These are phyloP conservation scores for Condylostylus longicornis DNA, from an alignment of 1,140 invertebrate species.

Conservation along the genomic window DNA sequence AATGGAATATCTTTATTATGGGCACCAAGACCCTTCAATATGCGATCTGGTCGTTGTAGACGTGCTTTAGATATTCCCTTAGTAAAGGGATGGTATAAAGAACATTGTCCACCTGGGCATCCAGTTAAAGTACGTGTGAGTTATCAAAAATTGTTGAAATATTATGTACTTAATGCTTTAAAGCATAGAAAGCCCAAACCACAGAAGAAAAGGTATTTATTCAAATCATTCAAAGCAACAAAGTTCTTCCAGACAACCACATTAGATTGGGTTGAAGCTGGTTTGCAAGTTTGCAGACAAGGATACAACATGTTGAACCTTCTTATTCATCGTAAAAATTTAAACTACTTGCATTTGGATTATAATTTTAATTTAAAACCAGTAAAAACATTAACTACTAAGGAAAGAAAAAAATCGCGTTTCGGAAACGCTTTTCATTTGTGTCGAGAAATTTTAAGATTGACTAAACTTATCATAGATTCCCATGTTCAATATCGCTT, in stretches of 20 bases:
- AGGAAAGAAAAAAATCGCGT: constrained; percentile 97
- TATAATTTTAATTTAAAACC: constrained; percentile 99
- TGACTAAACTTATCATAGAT: constrained; percentile 97
- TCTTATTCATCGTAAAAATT: constrained; percentile 96
- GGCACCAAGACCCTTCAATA: constrained; percentile 95
- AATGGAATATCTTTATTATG: constrained; percentile 97
- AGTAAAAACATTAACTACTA: constrained; percentile 97
- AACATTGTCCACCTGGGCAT: constrained; percentile 96
- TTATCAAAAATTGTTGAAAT: constrained; percentile 97
- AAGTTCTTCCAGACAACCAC: constrained; percentile 99
- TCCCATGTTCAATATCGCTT: constrained; percentile 98
- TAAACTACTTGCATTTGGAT: constrained; percentile 98
- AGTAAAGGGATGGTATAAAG: constrained; percentile 94
- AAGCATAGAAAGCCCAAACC: constrained; percentile 96
- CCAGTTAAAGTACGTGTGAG: constrained; percentile 98
- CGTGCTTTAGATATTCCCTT: constrained; percentile 93
- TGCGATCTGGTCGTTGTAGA: constrained; percentile 73
- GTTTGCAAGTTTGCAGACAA: constrained; percentile 93
- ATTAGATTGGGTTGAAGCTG: constrained; percentile 98
- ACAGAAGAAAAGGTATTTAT: constrained; percentile 96
- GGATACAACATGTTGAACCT: constrained; percentile 99
- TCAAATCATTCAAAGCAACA: constrained; percentile 97
- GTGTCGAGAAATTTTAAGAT: constrained; percentile 91
- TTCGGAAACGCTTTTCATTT: constrained; percentile 99
- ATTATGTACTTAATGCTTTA: constrained; percentile 93